Evolutionary conservation across 2,113 vertebrate genomes (phyloP).

Genomic region (Polypterus bichir): DNA sequence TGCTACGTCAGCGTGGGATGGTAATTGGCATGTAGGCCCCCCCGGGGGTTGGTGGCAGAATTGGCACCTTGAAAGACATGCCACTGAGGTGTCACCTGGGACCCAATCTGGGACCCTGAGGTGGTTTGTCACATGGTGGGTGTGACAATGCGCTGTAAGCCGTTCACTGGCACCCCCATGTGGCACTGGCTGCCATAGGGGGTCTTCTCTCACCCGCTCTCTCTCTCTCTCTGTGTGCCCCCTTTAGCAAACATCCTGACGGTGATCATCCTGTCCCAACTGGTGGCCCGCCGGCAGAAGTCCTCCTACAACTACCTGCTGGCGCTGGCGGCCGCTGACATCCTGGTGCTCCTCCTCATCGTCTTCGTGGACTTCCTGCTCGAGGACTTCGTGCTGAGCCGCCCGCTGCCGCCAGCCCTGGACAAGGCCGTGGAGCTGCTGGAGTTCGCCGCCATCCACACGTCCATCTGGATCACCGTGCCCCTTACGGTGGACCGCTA

Average conservation of each 20-base stretch:
- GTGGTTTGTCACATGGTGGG: too few species aligned
- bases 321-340: slow-evolving; percentile 88
- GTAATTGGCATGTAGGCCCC: too few species aligned
- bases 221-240: slow-evolving; percentile 6
- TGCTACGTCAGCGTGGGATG: too few species aligned
- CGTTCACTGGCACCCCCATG: too few species aligned
- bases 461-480: slow-evolving; percentile 93
- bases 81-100: too few species aligned
- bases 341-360: slow-evolving; percentile 85
- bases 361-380: slow-evolving; percentile 91
- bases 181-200: too few species aligned
- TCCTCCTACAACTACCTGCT: slow-evolving; percentile 96
- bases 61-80: too few species aligned
- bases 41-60: too few species aligned
- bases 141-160: too few species aligned
- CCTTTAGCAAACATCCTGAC: slow-evolving; percentile 85
- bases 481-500: slow-evolving; percentile 86
- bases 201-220: background rate
- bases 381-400: slow-evolving; percentile 80
- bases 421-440: slow-evolving; percentile 78
- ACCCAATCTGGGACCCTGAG: too few species aligned
- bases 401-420: slow-evolving; percentile 64
- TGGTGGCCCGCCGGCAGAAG: slow-evolving; percentile 88
- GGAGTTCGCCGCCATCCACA: slow-evolving; percentile 93
- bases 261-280: slow-evolving; percentile 86